These are phyloP conservation scores for Fringilla coelebs DNA, from an alignment of 2,797 vertebrate species.

Conservation along the genomic window DNA sequence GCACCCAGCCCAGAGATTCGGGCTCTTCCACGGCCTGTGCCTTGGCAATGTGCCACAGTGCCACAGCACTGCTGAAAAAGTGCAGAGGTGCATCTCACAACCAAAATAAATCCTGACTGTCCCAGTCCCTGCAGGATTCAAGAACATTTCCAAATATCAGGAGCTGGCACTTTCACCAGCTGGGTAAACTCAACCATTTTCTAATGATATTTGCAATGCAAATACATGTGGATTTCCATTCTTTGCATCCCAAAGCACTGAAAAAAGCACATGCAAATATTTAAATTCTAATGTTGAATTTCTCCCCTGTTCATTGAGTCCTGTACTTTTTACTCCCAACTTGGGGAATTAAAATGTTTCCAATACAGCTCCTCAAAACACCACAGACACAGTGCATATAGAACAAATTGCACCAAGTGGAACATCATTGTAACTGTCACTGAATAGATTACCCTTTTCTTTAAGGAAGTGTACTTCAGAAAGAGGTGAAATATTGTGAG, in stretches of 20 bases:
- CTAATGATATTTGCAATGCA: not conserved
- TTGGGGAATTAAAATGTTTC: not conserved
- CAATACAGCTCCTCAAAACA: not conserved
- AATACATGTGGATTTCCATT: not conserved
- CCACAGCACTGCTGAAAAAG: not conserved
- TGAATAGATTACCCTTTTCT: not conserved
- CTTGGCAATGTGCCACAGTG: not conserved
- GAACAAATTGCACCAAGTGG: not conserved
- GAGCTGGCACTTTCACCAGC: not conserved
- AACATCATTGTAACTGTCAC: not conserved
- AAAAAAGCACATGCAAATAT: not conserved
- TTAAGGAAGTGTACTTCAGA: not conserved
- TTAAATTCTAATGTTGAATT: not conserved
- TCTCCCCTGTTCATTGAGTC: not conserved
- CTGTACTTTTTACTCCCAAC: not conserved
- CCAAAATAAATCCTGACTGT: not conserved
- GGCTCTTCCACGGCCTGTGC: not conserved
- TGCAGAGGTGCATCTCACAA: not conserved
- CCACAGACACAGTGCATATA: not conserved
- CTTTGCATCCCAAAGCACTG: not conserved
- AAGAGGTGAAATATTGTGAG: not conserved
- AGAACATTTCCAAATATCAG: not conserved
- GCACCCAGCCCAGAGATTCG: fast-evolving
- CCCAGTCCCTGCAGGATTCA: not conserved
- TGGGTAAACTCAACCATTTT: not conserved